Evolutionary conservation across 1,140 invertebrate species (phyloP), one percentile per base, ranked within the genome.

Genomic region (Atta texana): DNA sequence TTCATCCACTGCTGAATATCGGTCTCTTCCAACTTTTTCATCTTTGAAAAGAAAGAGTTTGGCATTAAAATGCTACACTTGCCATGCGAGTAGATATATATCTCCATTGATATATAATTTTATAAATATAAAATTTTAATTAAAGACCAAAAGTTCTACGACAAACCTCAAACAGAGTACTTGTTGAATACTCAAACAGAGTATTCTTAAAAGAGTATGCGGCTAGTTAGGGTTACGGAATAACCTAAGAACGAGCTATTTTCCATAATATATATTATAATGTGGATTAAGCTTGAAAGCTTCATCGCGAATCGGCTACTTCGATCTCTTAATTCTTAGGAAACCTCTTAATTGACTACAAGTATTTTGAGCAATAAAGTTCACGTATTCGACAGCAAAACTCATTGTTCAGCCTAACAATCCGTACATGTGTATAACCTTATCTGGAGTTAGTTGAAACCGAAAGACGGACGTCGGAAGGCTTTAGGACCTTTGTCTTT

Each of bases 401-500:
- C 39, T 74, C 21, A 39, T 72, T 31, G 34, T 69, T 82, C 69
- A 31, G 31, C 4, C 57, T 68, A 69, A 57, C 64, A 81, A 51
- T 72, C 16, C 53, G 31, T 24, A 14, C 31, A 18, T n/a, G 21
- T 31, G 49, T 61, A 12, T 28, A 44, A 69, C 31, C 28, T 61
- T 80, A 21, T 28, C 16, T 55, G 57, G 53, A 74, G 24, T 74
- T 74, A 34, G 80, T 74, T 31, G 78, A 82, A 69, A 72, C 53
- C 31, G 53, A 85, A 76, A 72, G 51, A 85, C 16, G 69, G 68
- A 84, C 81, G 18, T 59, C n/a, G 34, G 31, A n/a, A 51, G 28
- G 74, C 31, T 77, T 34, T 44, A 31, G 16, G 55, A 24, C 55
- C 69, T 82, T 87, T 74, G 77, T 78, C 69, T 53, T 68, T 69